phyloP scores from a whole-genome alignment of 2,888 invertebrate species.

The Yponomeuta plumbellus region DNA sequence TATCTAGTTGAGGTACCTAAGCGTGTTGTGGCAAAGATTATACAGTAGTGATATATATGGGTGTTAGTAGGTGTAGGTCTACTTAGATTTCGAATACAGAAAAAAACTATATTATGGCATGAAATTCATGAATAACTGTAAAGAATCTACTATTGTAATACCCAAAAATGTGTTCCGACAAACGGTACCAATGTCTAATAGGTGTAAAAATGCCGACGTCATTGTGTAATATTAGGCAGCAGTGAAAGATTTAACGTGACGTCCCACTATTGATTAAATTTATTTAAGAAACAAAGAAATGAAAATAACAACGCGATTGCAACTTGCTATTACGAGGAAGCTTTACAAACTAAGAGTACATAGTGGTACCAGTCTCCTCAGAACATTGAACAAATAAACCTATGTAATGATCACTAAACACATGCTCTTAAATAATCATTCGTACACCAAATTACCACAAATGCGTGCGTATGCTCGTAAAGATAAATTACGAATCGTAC shows the following conservation, averaged over 20 bases:
- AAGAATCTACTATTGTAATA: slow-evolving; percentile 14
- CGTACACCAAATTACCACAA: slow-evolving; percentile 21
- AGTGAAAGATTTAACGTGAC: slow-evolving; percentile 26
- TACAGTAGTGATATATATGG: neutral
- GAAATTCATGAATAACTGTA: slow-evolving; percentile 1
- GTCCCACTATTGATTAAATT: neutral
- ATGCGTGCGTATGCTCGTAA: slow-evolving; percentile 21
- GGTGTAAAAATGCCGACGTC: slow-evolving; percentile 30
- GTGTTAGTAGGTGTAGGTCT: neutral
- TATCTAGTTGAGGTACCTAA: no score
- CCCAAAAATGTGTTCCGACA: slow-evolving; percentile 6
- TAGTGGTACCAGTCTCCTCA: neutral
- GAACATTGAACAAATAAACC: neutral
- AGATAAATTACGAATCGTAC: slow-evolving; percentile 30
- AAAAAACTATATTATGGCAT: neutral
- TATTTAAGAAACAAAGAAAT: neutral
- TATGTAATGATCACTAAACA: slow-evolving; percentile 5
- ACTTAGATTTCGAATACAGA: neutral
- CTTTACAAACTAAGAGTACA: neutral
- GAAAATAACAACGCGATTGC: neutral
- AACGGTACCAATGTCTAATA: slow-evolving; percentile 13
- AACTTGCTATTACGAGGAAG: neutral
- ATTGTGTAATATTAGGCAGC: slow-evolving; percentile 34
- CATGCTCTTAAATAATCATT: slow-evolving; percentile 2
- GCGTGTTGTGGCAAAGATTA: neutral